Conservation (phyloP, 2,797 vertebrate genomes). For the Telmatherina bonti region DNA sequence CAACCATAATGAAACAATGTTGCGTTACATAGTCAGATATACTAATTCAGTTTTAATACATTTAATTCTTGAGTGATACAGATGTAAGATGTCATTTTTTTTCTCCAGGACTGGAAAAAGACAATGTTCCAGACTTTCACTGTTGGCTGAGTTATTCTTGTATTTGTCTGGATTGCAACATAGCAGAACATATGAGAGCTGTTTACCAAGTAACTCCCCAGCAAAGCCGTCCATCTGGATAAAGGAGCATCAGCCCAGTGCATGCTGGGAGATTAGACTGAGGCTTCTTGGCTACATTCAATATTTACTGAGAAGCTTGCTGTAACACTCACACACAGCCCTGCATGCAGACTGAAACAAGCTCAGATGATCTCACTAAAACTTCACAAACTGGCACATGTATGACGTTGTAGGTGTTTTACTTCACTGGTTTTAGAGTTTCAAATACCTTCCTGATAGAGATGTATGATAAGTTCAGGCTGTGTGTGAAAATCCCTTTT, state of each 20-base stretch:
- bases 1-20: background rate
- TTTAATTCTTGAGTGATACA: background rate
- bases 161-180: slow-evolving; percentile 68
- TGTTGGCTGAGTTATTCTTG: slow-evolving; percentile 37
- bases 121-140: slow-evolving; percentile 28
- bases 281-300: slow-evolving; percentile 67
- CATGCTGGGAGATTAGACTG: slow-evolving; percentile 76
- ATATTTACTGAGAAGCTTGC: slow-evolving; percentile 75
- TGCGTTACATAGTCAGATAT: background rate
- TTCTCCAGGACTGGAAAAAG: slow-evolving; percentile 13
- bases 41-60: background rate
- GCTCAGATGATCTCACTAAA: background rate
- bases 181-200: slow-evolving; percentile 79
- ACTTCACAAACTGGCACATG: background rate
- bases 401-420: too few species aligned
- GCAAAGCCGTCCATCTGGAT: slow-evolving; percentile 74
- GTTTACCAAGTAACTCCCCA: slow-evolving; percentile 71
- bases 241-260: slow-evolving; percentile 61
- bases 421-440: too few species aligned
- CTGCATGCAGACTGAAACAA: background rate
- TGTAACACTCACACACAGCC: slow-evolving; percentile 61
- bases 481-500: too few species aligned
- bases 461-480: too few species aligned
- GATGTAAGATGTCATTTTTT: background rate
- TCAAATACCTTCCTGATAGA: too few species aligned